A percentile compares a stretch with the other conserved stretches of the same genome.
Evolutionary conservation across 1,140 invertebrate genomes (phyloP).

Genomic region (Saccostrea echinata): DNA sequence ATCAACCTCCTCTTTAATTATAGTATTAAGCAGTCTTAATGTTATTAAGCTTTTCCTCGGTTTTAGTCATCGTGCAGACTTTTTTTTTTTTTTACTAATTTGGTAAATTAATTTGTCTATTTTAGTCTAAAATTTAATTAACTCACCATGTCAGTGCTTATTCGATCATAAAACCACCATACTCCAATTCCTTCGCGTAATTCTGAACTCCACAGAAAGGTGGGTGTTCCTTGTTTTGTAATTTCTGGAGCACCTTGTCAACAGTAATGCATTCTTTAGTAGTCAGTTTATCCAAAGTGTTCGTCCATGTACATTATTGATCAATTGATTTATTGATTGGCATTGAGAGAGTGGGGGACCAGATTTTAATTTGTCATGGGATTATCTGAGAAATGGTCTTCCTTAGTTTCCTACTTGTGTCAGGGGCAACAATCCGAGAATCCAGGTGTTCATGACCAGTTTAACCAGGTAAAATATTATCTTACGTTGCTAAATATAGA

Average conservation of each 20-base stretch:
- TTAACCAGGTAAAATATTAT: not conserved
- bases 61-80: no score
- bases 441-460: not conserved
- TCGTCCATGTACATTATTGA: not conserved
- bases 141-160: no score
- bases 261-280: not conserved
- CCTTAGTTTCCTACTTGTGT: not conserved
- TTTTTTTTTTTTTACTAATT: no score
- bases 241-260: not conserved
- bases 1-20: no score
- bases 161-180: no score
- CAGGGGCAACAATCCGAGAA: not conserved
- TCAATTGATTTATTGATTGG: slow-evolving; percentile 21
- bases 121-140: no score
- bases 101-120: no score
- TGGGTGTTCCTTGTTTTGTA: no score
- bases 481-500: not conserved
- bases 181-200: no score
- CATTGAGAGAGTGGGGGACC: not conserved
- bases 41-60: no score
- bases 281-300: not conserved
- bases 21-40: no score
- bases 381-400: slow-evolving; percentile 5
- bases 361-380: not conserved
- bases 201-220: no score